Evolutionary conservation across 1,140 invertebrate genomes (phyloP).

Genomic region (Pollicipes pollicipes): DNA sequence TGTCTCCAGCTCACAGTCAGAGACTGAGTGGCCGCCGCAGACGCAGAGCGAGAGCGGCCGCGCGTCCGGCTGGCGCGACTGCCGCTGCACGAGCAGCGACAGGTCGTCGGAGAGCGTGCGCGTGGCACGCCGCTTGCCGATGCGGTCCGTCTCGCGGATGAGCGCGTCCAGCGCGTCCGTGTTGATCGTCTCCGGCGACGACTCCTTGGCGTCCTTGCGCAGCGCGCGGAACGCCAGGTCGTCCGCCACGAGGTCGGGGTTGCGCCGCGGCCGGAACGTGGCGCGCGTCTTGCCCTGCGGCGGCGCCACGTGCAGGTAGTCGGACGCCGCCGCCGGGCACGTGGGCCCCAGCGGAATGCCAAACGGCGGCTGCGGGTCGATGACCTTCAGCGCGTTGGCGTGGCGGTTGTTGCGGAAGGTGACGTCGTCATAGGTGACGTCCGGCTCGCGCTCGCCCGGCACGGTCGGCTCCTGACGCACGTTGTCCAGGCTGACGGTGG

Average conservation of each 20-base stretch:
- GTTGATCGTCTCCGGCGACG: constrained; percentile 13
- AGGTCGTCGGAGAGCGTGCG: background rate
- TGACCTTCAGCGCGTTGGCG: constrained; percentile 47
- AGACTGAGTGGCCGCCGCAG: background rate
- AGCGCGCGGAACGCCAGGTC: constrained; percentile 67
- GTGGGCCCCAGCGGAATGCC: constrained; percentile 69
- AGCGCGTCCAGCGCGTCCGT: constrained; percentile 16
- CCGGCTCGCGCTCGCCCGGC: constrained; percentile 42
- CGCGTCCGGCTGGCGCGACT: background rate
- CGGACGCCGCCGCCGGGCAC: constrained; percentile 48
- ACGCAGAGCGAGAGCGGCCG: background rate
- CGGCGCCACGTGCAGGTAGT: constrained; percentile 61
- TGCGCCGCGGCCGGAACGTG: constrained; percentile 41
- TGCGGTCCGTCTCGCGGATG: constrained; percentile 12
- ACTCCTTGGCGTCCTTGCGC: constrained; percentile 43
- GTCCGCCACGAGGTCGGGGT: constrained; percentile 65
- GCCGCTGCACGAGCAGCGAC: background rate
- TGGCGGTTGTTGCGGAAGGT: constrained; percentile 57
- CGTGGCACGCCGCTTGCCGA: constrained; percentile 12
- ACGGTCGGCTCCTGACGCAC: constrained; percentile 11
- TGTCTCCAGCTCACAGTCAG: background rate
- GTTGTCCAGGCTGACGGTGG: constrained; percentile 13
- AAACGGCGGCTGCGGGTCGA: constrained; percentile 68
- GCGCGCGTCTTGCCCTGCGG: constrained; percentile 35
- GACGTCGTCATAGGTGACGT: constrained; percentile 63